Percentiles rank a stretch among this genome's conserved stretches.
Conservation (phyloP, 1,140 invertebrate species). For the Euura saliciscinereae region DNA sequence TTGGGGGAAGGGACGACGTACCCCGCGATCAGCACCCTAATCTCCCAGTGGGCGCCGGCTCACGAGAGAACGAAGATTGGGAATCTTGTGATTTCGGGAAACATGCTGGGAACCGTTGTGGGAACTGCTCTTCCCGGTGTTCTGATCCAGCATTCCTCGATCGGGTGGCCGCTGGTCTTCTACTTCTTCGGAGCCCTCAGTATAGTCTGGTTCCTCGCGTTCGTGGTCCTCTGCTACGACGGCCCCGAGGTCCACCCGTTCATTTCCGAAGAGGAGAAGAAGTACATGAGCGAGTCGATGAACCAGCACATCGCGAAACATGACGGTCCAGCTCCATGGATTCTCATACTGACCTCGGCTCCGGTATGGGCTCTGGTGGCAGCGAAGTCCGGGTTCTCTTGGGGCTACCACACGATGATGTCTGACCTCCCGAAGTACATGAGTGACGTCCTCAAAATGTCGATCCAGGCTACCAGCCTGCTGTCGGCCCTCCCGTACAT, state of each 20-base stretch:
- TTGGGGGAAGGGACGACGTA: constrained; percentile 80
- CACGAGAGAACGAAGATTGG: constrained; percentile 76
- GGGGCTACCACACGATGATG: constrained; percentile 94
- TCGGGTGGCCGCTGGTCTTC: no score
- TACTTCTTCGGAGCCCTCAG: constrained; percentile 77
- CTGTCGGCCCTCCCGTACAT: constrained; percentile 75
- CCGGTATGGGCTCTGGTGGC: constrained; percentile 77
- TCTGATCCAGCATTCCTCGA: no score
- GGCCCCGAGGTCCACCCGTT: constrained; percentile 82
- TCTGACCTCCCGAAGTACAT: no score
- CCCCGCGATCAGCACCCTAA: constrained; percentile 74
- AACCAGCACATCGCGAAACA: constrained; percentile 61
- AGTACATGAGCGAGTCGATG: constrained; percentile 73
- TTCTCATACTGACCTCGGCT: constrained; percentile 73
- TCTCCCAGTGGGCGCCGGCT: constrained; percentile 77
- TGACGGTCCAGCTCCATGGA: constrained; percentile 72
- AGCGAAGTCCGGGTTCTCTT: constrained; percentile 85
- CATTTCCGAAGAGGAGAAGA: constrained; percentile 79
- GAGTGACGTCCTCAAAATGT: constrained; percentile 47
- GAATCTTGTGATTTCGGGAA: constrained; percentile 75
- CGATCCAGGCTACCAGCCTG: constrained; percentile 74
- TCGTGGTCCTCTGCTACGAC: constrained; percentile 75
- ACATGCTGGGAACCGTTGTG: constrained; percentile 75
- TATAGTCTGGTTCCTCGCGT: constrained; percentile 75
- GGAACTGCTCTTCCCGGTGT: constrained; percentile 65